Evolutionary conservation across 2,888 invertebrate genomes (phyloP), one percentile per base, ranked within the genome.

Genomic region (Ophioninae sp.): DNA sequence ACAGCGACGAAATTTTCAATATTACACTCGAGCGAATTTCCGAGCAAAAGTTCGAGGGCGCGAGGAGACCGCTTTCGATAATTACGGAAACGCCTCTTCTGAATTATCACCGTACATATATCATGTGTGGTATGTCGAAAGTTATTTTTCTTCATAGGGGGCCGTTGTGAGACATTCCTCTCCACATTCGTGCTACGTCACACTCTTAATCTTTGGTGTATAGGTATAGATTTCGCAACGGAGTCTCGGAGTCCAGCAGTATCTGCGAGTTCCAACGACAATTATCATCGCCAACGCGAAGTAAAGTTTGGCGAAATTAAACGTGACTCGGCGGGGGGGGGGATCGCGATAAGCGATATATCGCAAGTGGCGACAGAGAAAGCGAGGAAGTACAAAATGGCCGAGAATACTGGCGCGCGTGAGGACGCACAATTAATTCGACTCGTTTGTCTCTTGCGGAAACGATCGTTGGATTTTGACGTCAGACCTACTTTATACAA

Each of bases 121-220:
- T 67, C 30, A 10, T 30, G 37, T 41, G 22, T 37, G 64, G 39
- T 2, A 37, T 75, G 74, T 58, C 69, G 75, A 80, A 80, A 80
- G 56, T 67, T 72, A 51, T 79, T 65, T 37, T 69, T 22, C 74
- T 79, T 82, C 79, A 65, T 71, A 79, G 71, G 79, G 82, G 79
- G 56, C 79, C 58, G 17, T 17, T 2, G 37, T 8, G n/a, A 6
- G 37, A n/a, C 10, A 5, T 22, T 13, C 37, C 41, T 6, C 17
- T 6, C 23, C 13, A 7, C 63, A 7, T 30, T 23, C 6, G 10
- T 20, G 6, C 13, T 61, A 37, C 73, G 51, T 79, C 68, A 39
- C 56, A 41, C 13, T 23, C 23, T 30, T 30, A 44, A 63, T 71
- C 61, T 22, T 17, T 13, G 37, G 9, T 13, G 7, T 3, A 22